These are phyloP conservation scores for Xiphophorus maculatus DNA, from an alignment of 2,113 vertebrate genomes.

Conservation along the genomic window DNA sequence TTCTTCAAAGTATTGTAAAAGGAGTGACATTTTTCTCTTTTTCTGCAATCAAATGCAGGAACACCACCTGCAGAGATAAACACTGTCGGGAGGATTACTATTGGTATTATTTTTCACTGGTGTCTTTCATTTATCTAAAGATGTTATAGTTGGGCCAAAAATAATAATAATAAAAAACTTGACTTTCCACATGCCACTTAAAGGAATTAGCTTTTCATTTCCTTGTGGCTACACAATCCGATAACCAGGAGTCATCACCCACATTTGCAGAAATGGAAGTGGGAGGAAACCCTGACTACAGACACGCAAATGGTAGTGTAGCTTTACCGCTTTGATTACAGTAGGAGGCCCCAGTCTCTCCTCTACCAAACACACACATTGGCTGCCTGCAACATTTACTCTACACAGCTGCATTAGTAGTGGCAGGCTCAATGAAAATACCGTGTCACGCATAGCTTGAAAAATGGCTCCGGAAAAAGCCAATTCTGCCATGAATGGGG, in stretches of 20 bases:
- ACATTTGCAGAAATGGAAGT: constrained; percentile 49
- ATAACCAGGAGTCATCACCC: constrained; percentile 34
- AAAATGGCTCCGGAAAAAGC: constrained; percentile 73
- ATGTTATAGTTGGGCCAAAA: constrained; percentile 20
- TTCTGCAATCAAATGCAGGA: background rate
- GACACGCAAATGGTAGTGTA: constrained; percentile 67
- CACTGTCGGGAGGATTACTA: constrained; percentile 13
- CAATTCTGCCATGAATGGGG: constrained; percentile 77
- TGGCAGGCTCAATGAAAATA: constrained; percentile 72
- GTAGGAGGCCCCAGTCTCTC: constrained; percentile 46
- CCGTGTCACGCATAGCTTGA: constrained; percentile 66
- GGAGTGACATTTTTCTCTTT: constrained; percentile 1
- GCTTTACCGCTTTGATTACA: constrained; percentile 59
- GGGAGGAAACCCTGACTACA: constrained; percentile 43
- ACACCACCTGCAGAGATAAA: constrained; percentile 21
- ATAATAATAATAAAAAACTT: constrained; percentile 7
- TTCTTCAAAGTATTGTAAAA: constrained; percentile 19
- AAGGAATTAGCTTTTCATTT: constrained; percentile 51
- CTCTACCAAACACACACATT: constrained; percentile 42
- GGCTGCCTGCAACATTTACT: constrained; percentile 54
- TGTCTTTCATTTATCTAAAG: constrained; percentile 28
- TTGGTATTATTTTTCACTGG: constrained; percentile 30
- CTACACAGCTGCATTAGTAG: constrained; percentile 66
- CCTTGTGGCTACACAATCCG: constrained; percentile 17
- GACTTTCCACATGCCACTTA: constrained; percentile 2